Conservation (phyloP, 2,113 vertebrate species). For the Phyllopteryx taeniolatus region DNA sequence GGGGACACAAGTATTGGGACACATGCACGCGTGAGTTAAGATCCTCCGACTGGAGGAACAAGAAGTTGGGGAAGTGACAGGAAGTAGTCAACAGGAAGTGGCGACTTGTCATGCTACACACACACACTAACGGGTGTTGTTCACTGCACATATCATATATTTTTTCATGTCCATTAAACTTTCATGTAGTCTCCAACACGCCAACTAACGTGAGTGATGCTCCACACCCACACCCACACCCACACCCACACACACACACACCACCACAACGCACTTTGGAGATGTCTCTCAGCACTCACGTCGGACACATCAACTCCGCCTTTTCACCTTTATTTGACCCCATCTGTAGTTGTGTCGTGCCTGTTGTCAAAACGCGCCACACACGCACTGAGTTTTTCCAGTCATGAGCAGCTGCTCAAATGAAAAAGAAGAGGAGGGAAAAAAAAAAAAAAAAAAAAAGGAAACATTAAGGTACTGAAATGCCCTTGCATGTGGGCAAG, state of each 20-base stretch:
- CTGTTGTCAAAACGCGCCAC: no score
- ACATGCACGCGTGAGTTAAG: not conserved
- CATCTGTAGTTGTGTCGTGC: no score
- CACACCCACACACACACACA: not conserved
- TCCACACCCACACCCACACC: slow-evolving; percentile 4
- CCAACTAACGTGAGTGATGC: not conserved
- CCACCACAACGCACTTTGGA: slow-evolving; percentile 27
- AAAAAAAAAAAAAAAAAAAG: no score
- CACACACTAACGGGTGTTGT: not conserved
- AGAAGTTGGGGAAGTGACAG: not conserved
- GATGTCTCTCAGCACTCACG: slow-evolving; percentile 24
- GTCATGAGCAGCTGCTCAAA: no score
- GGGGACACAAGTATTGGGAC: not conserved
- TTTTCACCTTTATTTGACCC: not conserved
- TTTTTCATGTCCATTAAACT: slow-evolving; percentile 48
- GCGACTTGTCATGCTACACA: not conserved
- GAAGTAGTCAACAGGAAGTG: not conserved
- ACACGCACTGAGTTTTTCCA: no score
- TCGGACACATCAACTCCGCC: not conserved
- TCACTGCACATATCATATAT: no score
- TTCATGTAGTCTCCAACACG: slow-evolving; percentile 42
- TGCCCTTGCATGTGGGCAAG: no score
- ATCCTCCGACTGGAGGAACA: not conserved
- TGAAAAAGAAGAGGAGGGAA: no score
- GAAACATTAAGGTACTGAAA: no score